Conservation (phyloP, 2,888 invertebrate species). For the Apocheima hispidaria region DNA sequence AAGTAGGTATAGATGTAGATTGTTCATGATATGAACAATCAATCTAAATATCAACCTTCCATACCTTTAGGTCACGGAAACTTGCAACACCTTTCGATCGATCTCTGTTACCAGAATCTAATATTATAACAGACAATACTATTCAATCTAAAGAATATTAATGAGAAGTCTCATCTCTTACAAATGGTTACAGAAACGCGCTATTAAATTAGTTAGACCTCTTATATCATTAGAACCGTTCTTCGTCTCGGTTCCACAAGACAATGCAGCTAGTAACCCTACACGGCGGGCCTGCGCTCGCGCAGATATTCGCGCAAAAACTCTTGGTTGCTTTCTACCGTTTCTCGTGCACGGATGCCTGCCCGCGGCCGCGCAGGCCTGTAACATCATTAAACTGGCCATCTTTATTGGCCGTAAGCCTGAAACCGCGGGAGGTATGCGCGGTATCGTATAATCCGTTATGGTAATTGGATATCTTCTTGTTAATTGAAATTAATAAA, state of each 20-base stretch:
- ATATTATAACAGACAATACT: too few species aligned
- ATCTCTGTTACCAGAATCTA: too few species aligned
- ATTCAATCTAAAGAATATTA: too few species aligned
- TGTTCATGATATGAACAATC: too few species aligned
- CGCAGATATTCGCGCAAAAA: slow-evolving; percentile 70
- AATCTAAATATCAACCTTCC: too few species aligned
- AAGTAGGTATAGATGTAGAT: too few species aligned
- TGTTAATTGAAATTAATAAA: not conserved
- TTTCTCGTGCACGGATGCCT: slow-evolving; percentile 78
- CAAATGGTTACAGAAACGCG: too few species aligned
- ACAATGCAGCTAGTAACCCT: slow-evolving; percentile 25
- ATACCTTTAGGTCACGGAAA: too few species aligned
- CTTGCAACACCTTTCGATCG: too few species aligned
- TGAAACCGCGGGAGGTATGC: not conserved
- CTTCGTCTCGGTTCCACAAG: not conserved
- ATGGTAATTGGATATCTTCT: not conserved
- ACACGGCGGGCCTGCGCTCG: slow-evolving; percentile 42
- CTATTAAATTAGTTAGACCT: too few species aligned
- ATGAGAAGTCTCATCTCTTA: too few species aligned
- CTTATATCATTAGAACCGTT: not conserved
- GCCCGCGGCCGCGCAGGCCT: slow-evolving; percentile 48
- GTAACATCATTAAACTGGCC: not conserved
- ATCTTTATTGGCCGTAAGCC: slow-evolving; percentile 8
- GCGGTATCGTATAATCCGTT: slow-evolving; percentile 7
- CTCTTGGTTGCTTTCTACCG: slow-evolving; percentile 69